These are phyloP conservation scores for Lampris incognitus DNA, from an alignment of 2,113 vertebrate species.

Conservation along the genomic window DNA sequence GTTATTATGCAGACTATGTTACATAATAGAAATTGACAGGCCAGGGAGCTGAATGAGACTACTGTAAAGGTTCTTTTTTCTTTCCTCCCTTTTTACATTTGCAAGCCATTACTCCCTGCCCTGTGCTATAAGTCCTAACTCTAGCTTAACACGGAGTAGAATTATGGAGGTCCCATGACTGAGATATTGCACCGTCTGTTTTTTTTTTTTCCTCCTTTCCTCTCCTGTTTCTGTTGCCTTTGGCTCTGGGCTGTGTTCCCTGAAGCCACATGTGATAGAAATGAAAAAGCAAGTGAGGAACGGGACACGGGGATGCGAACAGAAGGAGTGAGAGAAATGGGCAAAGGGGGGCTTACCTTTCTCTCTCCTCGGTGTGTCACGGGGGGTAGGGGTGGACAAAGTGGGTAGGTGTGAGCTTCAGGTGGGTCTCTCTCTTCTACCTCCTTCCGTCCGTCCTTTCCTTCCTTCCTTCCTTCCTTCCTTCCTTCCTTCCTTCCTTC, in stretches of 20 bases:
- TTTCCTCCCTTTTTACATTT: constrained; percentile 50
- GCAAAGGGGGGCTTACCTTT: constrained; percentile 72
- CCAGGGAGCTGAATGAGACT: constrained; percentile 30
- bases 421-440: constrained; percentile 74
- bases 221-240: constrained; percentile 67
- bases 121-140: constrained; percentile 35
- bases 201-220: constrained; percentile 51
- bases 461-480: too few relatives aligned
- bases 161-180: constrained; percentile 82
- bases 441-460: constrained; percentile 70
- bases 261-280: constrained; percentile 68
- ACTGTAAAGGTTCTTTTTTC: constrained; percentile 45
- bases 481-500: too few relatives aligned
- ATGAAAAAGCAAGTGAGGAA: constrained; percentile 58
- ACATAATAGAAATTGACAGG: constrained; percentile 25
- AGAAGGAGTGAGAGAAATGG: constrained; percentile 14
- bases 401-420: constrained; percentile 69
- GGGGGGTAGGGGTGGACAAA: constrained; percentile 25
- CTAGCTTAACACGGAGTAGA: constrained; percentile 58
- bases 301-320: constrained; percentile 46
- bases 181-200: constrained; percentile 73
- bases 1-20: too few relatives aligned
- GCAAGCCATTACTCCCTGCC: constrained; percentile 54
- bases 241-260: constrained; percentile 46
- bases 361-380: constrained; percentile 52